A percentile compares a stretch with the other conserved stretches of the same genome.
These are phyloP conservation scores for Bradysia coprophila DNA, from an alignment of 1,140 invertebrate species.

Conservation along the genomic window DNA sequence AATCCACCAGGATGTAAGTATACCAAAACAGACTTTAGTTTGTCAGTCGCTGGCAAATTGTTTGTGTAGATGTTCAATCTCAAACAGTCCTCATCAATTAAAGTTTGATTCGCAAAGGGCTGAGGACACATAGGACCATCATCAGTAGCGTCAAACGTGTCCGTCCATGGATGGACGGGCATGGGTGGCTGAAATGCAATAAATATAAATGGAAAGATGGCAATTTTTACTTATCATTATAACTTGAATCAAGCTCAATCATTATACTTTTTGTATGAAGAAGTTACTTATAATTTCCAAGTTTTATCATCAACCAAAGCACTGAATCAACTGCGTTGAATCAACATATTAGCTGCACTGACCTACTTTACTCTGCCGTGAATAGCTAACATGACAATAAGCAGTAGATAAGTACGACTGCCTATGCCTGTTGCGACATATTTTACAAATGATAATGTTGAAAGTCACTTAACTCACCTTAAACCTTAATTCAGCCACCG, in stretches of 20 bases:
- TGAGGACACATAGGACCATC: constrained; percentile 36
- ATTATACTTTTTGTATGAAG: background rate
- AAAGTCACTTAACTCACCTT: constrained; percentile 26
- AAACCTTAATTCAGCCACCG: constrained; percentile 34
- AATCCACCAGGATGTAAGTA: constrained; percentile 35
- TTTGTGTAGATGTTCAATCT: constrained; percentile 43
- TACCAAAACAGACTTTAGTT: constrained; percentile 30
- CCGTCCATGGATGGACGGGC: constrained; percentile 31
- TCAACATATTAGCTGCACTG: no score
- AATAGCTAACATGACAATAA: no score
- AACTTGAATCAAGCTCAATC: background rate
- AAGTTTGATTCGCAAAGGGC: constrained; percentile 14
- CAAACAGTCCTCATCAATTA: constrained; percentile 46
- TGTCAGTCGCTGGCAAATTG: constrained; percentile 16
- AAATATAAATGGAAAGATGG: background rate
- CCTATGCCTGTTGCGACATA: no score
- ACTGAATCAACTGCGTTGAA: no score
- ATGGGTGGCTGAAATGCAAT: constrained; percentile 25
- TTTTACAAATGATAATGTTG: no score
- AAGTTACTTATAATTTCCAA: background rate
- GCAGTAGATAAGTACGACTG: no score
- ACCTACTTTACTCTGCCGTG: no score
- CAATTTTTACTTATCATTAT: background rate
- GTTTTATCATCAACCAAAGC: no score
- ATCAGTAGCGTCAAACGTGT: constrained; percentile 30